Conservation (phyloP, 2,888 invertebrate species). For the Rosalia funebris region DNA sequence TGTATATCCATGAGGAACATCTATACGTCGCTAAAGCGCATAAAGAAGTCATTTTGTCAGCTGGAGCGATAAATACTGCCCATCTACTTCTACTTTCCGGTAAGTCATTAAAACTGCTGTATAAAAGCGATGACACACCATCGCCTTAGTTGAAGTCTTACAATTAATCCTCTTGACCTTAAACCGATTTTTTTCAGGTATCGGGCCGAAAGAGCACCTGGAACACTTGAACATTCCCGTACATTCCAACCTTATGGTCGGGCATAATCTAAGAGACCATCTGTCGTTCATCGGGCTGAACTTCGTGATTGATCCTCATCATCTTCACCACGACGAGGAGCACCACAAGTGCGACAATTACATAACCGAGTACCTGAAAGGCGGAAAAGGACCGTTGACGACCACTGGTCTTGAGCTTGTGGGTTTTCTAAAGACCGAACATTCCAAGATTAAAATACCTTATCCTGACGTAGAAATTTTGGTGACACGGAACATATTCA, state of each 20-base stretch:
- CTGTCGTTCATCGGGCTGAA: conserved; percentile 74
- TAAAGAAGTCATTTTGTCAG: conserved; percentile 79
- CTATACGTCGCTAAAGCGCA: conserved; percentile 69
- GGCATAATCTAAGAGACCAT: conserved; percentile 78
- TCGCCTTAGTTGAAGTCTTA: too few species aligned
- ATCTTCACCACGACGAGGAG: background rate
- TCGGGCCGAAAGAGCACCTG: conserved; percentile 73
- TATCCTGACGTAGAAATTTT: conserved; percentile 57
- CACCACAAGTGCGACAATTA: conserved; percentile 40
- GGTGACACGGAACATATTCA: conserved; percentile 46
- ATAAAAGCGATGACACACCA: too few species aligned
- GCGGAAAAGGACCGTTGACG: conserved; percentile 56
- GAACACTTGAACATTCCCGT: conserved; percentile 68
- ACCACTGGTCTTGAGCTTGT: conserved; percentile 51
- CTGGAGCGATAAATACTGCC: conserved; percentile 81
- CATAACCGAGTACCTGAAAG: conserved; percentile 55
- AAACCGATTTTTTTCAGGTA: conserved; percentile 61
- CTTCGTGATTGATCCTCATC: conserved; percentile 58
- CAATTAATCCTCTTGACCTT: too few species aligned
- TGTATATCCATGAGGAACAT: conserved; percentile 67
- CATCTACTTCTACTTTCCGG: conserved; percentile 82
- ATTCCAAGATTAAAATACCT: conserved; percentile 49
- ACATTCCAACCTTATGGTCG: conserved; percentile 71
- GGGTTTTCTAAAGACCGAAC: conserved; percentile 56
- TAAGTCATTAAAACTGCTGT: conserved; percentile 6